Evolutionary conservation across 2,888 invertebrate species (phyloP).

Genomic region (Apantesis nais): DNA sequence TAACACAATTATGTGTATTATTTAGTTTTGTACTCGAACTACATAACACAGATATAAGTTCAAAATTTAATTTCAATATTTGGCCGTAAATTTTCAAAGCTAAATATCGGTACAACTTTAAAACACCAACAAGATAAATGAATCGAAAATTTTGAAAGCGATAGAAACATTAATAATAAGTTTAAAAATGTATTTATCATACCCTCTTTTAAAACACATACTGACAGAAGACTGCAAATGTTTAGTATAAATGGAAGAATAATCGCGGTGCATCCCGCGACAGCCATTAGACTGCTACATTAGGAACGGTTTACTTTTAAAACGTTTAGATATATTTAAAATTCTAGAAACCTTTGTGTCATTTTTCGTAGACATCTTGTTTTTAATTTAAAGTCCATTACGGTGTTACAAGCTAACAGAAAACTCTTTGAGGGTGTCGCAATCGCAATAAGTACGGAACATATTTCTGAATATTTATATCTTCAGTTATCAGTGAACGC

Average conservation of each 20-base stretch:
- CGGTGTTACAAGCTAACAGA: background rate
- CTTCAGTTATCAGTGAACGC: background rate
- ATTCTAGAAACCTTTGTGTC: slow-evolving; percentile 10
- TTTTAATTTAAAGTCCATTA: slow-evolving; percentile 2
- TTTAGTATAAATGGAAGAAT: slow-evolving; percentile 71
- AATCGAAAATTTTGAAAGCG: slow-evolving; percentile 36
- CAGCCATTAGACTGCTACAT: slow-evolving; percentile 46
- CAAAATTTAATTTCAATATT: slow-evolving; percentile 4
- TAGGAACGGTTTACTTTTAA: slow-evolving; percentile 37
- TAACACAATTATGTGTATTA: background rate
- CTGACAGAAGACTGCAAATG: slow-evolving; percentile 61
- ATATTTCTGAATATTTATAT: background rate
- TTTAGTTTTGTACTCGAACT: background rate
- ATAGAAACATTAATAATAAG: slow-evolving; percentile 56
- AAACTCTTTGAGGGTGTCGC: background rate
- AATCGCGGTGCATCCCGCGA: slow-evolving; percentile 70
- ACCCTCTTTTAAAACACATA: slow-evolving; percentile 56
- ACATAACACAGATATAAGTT: background rate
- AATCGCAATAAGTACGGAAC: background rate
- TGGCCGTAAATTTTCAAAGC: slow-evolving; percentile 18
- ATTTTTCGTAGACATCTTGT: slow-evolving; percentile 5
- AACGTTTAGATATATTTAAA: slow-evolving; percentile 35
- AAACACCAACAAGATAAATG: slow-evolving; percentile 42
- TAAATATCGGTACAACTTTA: slow-evolving; percentile 42
- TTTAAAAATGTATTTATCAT: slow-evolving; percentile 59